Conservation (phyloP, 2,113 vertebrate genomes). For the Cyprinodon tularosa region DNA sequence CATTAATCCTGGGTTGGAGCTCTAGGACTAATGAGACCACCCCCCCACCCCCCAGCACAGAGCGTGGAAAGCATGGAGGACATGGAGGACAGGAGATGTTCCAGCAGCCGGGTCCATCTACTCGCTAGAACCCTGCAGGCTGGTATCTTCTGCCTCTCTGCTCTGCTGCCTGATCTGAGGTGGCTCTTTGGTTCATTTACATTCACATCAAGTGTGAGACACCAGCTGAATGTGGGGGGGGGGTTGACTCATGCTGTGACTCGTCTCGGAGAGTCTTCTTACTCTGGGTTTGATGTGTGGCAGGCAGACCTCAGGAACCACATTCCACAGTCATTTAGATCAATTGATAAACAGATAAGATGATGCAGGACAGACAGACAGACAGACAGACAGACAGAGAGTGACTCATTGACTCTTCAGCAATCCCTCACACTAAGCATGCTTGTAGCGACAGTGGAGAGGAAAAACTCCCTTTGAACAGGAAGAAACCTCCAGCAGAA, state of each 20-base stretch:
- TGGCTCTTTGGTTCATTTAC: constrained; percentile 1
- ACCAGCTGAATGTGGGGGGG: background rate
- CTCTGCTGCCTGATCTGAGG: background rate
- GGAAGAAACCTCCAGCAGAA: no score
- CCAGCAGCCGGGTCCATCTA: no score
- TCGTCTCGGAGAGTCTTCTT: constrained; percentile 28
- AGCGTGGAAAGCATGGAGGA: background rate
- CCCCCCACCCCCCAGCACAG: background rate
- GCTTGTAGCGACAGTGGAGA: no score
- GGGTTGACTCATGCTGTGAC: constrained; percentile 18
- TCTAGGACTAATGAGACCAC: constrained; percentile 50
- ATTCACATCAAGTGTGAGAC: no score
- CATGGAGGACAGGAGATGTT: no score
- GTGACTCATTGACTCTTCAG: no score
- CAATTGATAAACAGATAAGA: background rate
- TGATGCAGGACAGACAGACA: background rate
- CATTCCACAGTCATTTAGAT: constrained; percentile 31
- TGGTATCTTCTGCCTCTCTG: background rate
- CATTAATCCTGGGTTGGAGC: constrained; percentile 49
- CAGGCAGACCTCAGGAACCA: constrained; percentile 16
- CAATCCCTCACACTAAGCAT: no score
- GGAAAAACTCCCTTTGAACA: no score
- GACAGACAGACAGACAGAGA: no score
- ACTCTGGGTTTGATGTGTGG: constrained; percentile 6
- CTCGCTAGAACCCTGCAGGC: background rate